Evolutionary conservation across 2,797 vertebrate species (phyloP), one percentile per base, ranked within the genome.

Genomic region (Eulemur mongoz): DNA sequence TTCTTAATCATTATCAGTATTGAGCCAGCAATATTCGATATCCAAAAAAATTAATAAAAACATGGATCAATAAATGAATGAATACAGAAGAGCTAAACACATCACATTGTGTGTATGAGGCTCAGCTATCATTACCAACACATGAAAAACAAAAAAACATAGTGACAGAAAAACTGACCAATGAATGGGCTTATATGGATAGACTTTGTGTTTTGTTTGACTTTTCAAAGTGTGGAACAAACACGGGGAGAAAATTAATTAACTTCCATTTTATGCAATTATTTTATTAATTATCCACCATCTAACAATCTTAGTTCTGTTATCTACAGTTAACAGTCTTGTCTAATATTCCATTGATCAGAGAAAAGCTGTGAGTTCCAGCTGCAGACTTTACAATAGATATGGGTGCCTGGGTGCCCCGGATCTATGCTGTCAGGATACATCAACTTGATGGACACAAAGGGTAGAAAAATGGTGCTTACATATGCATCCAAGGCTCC

Each of bases 401-500:
- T 63, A 79, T 52, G 40, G 2, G 22, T 48, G 17, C 2, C 2
- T 69, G 10, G 12, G 17, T 87, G 5, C 18, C 13, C 7, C 75
- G 27, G 67, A 83, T 52, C 25, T 61, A 40, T 7, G 11, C 32
- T 80, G 20, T 63, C 35, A 30, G 22, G 32, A 40, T 3, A 32
- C 10, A 69, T 65, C 52, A 50, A 50, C 5, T 73, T 73, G 80
- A 65, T 38, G 7, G 8, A 79, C 22, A 2, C 4, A 63, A 40
- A 79, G 12, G 45, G 81, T 3, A 59, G 9, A 25, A 72, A 40
- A 48, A 32, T 0, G 1, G n/a, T 40, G 7, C 11, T 88, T 35
- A 59, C 4, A 6, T 52, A 9, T 23, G 2, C 2, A 80, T n/a
- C 1, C 23, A 81, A n/a, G 2, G 0, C 7, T 72, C 4, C 9